These are phyloP conservation scores for Sialia sialis DNA, from an alignment of 2,113 vertebrate species.

Conservation along the genomic window DNA sequence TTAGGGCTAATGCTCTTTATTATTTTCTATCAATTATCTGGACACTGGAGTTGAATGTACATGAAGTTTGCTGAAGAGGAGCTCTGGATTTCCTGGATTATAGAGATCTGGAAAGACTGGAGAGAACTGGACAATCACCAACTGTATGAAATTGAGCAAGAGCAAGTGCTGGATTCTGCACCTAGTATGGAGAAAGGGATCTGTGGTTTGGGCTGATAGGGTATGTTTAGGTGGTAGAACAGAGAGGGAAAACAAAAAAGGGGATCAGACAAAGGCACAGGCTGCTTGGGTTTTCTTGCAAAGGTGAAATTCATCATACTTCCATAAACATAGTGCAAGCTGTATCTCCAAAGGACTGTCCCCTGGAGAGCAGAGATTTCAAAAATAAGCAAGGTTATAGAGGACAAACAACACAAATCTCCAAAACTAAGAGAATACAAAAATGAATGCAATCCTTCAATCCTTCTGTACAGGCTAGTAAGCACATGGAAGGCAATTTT, in stretches of 20 bases:
- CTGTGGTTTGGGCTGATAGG: background rate
- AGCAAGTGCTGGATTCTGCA: background rate
- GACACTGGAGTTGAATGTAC: accelerated
- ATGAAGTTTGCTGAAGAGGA: background rate
- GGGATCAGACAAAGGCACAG: background rate
- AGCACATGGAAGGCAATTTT: background rate
- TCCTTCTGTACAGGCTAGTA: background rate
- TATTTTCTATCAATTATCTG: background rate
- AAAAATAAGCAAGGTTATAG: background rate
- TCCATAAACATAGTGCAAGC: background rate
- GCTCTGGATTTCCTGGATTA: background rate
- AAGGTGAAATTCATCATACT: background rate
- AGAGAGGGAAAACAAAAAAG: background rate
- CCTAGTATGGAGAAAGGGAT: background rate
- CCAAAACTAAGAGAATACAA: background rate
- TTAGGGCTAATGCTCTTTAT: background rate
- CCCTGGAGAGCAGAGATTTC: background rate
- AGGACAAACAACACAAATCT: background rate
- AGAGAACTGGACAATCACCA: background rate
- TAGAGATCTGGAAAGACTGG: background rate
- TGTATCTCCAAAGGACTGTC: background rate
- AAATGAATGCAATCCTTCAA: background rate
- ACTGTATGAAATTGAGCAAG: background rate
- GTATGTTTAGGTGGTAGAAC: background rate
- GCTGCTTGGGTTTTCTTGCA: background rate